A percentile compares a stretch with the other conserved stretches of the same genome.
These are phyloP conservation scores for Campaea margaritaria DNA, from an alignment of 2,888 invertebrate genomes.

Conservation along the genomic window DNA sequence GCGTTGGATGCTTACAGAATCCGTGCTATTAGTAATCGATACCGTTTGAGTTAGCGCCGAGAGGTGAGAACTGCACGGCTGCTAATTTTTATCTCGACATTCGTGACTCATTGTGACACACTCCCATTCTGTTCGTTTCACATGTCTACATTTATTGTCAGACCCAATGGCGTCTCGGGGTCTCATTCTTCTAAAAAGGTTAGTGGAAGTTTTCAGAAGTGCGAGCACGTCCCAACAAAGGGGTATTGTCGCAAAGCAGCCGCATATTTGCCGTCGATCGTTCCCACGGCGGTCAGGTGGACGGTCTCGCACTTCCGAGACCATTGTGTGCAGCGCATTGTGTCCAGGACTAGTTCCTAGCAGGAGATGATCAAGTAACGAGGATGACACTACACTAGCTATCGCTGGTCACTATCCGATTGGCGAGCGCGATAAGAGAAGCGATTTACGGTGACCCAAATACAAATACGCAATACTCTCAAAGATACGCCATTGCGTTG, in stretches of 20 bases:
- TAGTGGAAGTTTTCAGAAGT: slow-evolving; percentile 42
- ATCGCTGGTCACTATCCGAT: slow-evolving; percentile 44
- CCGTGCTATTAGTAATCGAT: slow-evolving; percentile 30
- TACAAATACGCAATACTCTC: slow-evolving; percentile 51
- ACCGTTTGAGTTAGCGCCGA: slow-evolving; percentile 56
- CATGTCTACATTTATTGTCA: slow-evolving; percentile 49
- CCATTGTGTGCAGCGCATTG: slow-evolving; percentile 44
- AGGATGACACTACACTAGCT: slow-evolving; percentile 14
- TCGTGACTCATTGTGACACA: slow-evolving; percentile 60
- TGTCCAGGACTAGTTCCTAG: slow-evolving; percentile 29
- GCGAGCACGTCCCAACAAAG: slow-evolving; percentile 61
- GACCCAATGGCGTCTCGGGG: slow-evolving; percentile 52
- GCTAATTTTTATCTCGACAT: slow-evolving; percentile 49
- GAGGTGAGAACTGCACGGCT: slow-evolving; percentile 62
- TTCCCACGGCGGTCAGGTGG: slow-evolving; percentile 70
- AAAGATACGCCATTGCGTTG: slow-evolving; percentile 47
- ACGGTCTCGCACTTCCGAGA: slow-evolving; percentile 45
- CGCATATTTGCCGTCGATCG: slow-evolving; percentile 66
- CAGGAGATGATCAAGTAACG: slow-evolving; percentile 8
- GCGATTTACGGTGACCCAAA: slow-evolving; percentile 64
- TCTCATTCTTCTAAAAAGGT: slow-evolving; percentile 11
- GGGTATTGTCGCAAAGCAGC: slow-evolving; percentile 77
- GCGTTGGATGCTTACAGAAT: slow-evolving; percentile 10
- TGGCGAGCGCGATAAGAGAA: slow-evolving; percentile 57
- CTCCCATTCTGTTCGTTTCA: slow-evolving; percentile 58